A percentile compares a stretch with the other conserved stretches of the same genome.
Evolutionary conservation across 2,797 vertebrate genomes (phyloP).

Genomic region (Neosilurus mollespiculum): DNA sequence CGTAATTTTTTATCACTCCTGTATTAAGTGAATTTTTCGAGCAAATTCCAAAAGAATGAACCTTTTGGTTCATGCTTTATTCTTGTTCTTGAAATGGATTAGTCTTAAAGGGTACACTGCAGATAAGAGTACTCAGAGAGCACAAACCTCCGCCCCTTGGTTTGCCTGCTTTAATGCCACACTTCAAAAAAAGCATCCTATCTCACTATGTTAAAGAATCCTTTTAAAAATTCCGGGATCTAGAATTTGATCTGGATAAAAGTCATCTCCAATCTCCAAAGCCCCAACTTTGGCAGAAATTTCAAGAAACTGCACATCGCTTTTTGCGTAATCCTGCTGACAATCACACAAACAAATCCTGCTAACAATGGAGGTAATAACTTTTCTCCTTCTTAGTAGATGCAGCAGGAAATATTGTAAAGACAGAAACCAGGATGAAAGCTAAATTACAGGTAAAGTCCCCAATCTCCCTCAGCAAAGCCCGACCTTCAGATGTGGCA

Average conservation of each 20-base stretch:
- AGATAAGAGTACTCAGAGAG: too few species aligned
- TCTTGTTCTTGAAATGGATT: slow-evolving; percentile 5
- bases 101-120: neutral
- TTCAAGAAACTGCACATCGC: too few species aligned
- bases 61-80: neutral
- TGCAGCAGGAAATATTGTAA: slow-evolving; percentile 4
- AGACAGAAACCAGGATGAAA: slow-evolving; percentile 20
- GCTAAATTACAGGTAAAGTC: slow-evolving; percentile 47
- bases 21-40: neutral
- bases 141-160: neutral
- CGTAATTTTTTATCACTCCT: too few species aligned
- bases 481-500: slow-evolving; percentile 36
- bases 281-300: too few species aligned
- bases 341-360: too few species aligned
- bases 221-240: too few species aligned
- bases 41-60: neutral
- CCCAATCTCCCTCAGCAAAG: slow-evolving; percentile 35
- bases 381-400: neutral
- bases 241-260: too few species aligned
- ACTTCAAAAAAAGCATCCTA: too few species aligned
- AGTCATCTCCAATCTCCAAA: too few species aligned
- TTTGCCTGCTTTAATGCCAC: neutral
- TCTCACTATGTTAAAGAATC: too few species aligned
- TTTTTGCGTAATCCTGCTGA: too few species aligned
- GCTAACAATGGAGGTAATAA: too few species aligned